These are phyloP conservation scores for Drosophila meridionalis DNA, from an alignment of 2,888 invertebrate species.

Conservation along the genomic window DNA sequence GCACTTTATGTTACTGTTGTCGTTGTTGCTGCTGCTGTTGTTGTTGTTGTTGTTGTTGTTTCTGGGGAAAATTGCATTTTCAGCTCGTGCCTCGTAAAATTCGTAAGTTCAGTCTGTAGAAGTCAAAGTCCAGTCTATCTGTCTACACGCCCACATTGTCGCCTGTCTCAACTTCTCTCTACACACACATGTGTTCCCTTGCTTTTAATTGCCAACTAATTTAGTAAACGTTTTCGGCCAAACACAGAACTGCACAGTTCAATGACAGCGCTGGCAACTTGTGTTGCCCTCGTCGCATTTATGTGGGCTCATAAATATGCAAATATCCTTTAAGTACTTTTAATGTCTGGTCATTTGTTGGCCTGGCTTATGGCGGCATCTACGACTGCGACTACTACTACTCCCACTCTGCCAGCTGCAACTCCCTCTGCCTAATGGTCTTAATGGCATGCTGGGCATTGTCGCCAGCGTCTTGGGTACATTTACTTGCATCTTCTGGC, in stretches of 20 bases:
- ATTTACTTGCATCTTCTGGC: conserved; percentile 52
- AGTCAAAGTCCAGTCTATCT: not conserved
- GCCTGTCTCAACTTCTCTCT: conserved; percentile 1
- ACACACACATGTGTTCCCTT: not conserved
- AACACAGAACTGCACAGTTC: not conserved
- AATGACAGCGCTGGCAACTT: not conserved
- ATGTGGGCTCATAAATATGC: conserved; percentile 81
- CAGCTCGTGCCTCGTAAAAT: conserved; percentile 34
- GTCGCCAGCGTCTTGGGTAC: conserved; percentile 68
- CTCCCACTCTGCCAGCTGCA: not conserved
- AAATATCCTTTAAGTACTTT: conserved; percentile 82
- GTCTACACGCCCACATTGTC: not conserved
- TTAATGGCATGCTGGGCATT: conserved; percentile 78
- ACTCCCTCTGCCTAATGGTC: conserved; percentile 44
- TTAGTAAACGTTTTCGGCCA: conserved; percentile 30
- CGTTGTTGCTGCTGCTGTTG: not conserved
- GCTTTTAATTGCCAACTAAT: conserved; percentile 71
- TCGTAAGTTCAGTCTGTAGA: not conserved
- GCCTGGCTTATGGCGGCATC: conserved; percentile 50
- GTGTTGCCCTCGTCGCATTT: conserved; percentile 64
- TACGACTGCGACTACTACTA: conserved; percentile 4
- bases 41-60: not conserved
- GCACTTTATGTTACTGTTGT: conserved; percentile 13
- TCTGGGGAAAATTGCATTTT: conserved; percentile 13
- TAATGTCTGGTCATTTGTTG: conserved; percentile 76